Base-by-base conservation (phyloP, 2,113 vertebrate genomes). In the Gorilla gorilla region DNA sequence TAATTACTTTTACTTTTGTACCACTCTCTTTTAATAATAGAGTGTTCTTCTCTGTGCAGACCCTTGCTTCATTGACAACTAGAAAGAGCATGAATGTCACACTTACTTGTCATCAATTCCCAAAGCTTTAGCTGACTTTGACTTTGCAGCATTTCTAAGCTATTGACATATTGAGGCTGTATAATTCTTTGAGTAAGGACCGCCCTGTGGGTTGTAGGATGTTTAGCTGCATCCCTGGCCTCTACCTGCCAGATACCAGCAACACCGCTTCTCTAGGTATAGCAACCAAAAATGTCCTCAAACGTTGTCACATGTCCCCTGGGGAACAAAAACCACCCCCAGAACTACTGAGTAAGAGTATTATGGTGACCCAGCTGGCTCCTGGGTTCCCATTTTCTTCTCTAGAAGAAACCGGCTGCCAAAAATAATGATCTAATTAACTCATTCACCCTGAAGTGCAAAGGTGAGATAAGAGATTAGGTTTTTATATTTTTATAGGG, bases 161-260 rank as follows among this genome's bases (percentile, higher is more conserved):
- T n/a, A 2, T 7, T 11, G 40, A 30, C 57, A 10, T 32, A 10
- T 10, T 20, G 9, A 76, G 32, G 12, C 27, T 27, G 30, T 45
- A 45, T 25, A 4, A 30, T 40, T 59, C 59, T 92, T 25, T 32
- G 68, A 17, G 3, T 14, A 6, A 23, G 22, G 30, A 17, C 38
- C 1, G 1, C 35, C 9, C 6, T 66, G 6, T 30, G 17, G 43
- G 13, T 4, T 7, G 59, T 0, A 20, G 38, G 14, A 59, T 57
- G 10, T 38, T 27, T 11, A 50, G 30, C n/a, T 25, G 48, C 48
- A 79, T 4, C 55, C 30, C 40, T 9, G n/a, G n/a, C 18, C 48
- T 86, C 38, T 17, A 1, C 59, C 5, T 23, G 8, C 11, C 13
- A 16, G 23, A 35, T 6, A 9, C 50, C 78, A 55, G 13, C 16